Evolutionary conservation across 2,113 vertebrate species (phyloP), one percentile per base, ranked within the genome.

Genomic region (Solea solea): DNA sequence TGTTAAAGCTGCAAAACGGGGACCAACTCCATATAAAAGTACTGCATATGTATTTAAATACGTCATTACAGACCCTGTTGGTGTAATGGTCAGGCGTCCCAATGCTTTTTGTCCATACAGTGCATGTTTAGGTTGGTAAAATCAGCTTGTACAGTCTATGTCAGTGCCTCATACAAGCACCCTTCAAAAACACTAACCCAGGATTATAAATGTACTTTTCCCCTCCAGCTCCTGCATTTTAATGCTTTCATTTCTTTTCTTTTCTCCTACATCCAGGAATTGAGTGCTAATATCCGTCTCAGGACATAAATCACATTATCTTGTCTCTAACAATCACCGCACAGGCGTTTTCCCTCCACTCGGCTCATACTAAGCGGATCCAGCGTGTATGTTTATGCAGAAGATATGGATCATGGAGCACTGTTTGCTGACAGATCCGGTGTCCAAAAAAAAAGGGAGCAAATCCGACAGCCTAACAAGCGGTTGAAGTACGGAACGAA

Each of bases 391-490:
- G 6, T 57, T 40, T 58, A 48, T 48, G 12, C 10, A 40, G 54
- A 50, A 76, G 74, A 80, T 74, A 69, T 21, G 71, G 60, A 79
- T 63, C 46, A 13, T 40, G 15, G 28, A 45, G 65, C 55, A 52
- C 21, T 55, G 62, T 74, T 72, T 72, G 71, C 80, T 84, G 81
- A 88, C 21, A 51, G 68, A 76, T 53, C 69, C 65, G 81, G 72
- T 52, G 70, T 76, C 77, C 70, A 78, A 83, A 83, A 45, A 28
- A 78, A 83, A 83, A 45, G 34, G 55, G 76, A 75, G 69, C 76
- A 15, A 27, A 72, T 69, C 67, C 2, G 69, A 83, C 76, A 83
- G 73, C 58, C 54, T 64, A 72, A 76, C 65, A 73, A 87, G 81
- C 53, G 55, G 27, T 55, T 62, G 72, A 64, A 72, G 78, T 66